Conservation (phyloP, 30 jellyfish, hydroid and myxozoan species). For the Aurelia aurita region DNA sequence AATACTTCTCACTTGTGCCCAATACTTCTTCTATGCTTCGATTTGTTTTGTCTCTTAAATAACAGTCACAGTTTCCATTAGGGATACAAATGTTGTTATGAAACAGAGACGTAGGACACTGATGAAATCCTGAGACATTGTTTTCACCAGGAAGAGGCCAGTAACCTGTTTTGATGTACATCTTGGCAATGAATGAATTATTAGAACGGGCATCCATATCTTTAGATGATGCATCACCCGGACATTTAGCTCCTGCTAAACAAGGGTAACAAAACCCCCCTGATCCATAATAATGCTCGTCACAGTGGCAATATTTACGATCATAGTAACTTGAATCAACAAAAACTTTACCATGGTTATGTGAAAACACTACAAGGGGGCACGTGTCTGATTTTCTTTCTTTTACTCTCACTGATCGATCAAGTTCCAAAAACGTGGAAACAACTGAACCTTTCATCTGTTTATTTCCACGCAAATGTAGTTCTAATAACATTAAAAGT, state of each 20-base stretch:
- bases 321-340: constrained; percentile 53
- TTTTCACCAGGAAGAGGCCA: constrained; percentile 57
- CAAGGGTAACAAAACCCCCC: constrained; percentile 56
- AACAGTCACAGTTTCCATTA: constrained; percentile 30
- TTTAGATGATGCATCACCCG: constrained; percentile 6
- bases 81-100: constrained; percentile 50
- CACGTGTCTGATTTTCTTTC: constrained; percentile 38
- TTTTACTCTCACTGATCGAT: constrained; percentile 6
- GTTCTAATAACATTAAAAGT: constrained; percentile 36
- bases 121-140: constrained; percentile 20
- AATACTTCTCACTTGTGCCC: not conserved
- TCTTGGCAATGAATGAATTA: constrained; percentile 1
- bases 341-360: constrained; percentile 49
- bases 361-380: constrained; percentile 45
- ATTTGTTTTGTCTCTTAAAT: not conserved
- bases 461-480: constrained; percentile 31
- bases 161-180: constrained; percentile 35
- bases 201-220: not conserved
- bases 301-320: constrained; percentile 55
- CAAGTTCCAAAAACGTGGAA: constrained; percentile 23
- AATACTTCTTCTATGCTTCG: not conserved
- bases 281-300: constrained; percentile 49
- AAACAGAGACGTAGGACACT: constrained; percentile 32
- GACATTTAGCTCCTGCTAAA: constrained; percentile 28
- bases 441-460: constrained; percentile 30